Evolutionary conservation across 2,888 invertebrate genomes (phyloP).

Genomic region (Ophonus ardosiacus): DNA sequence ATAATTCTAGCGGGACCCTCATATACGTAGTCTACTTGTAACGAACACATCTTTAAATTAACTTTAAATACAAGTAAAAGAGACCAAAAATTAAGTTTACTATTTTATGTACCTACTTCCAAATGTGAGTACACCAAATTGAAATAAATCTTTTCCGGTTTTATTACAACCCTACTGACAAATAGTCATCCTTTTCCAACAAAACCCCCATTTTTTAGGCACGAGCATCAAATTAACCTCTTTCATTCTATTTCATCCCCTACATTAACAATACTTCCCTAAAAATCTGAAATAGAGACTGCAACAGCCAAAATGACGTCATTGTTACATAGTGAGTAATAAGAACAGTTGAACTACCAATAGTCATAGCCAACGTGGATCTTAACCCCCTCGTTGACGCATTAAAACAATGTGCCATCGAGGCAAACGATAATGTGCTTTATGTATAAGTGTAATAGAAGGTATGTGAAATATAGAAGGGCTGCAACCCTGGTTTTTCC

Average conservation of each 20-base stretch:
- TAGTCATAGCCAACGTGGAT: slow-evolving; percentile 30
- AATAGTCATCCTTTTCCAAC: not conserved
- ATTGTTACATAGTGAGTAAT: slow-evolving; percentile 17
- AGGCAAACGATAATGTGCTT: not conserved
- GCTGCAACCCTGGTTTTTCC: slow-evolving; percentile 40
- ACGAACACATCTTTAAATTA: no score
- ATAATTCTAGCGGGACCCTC: no score
- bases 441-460: not conserved
- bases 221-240: slow-evolving; percentile 43
- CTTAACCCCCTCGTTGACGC: slow-evolving; percentile 43
- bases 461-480: not conserved
- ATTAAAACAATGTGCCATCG: slow-evolving; percentile 28
- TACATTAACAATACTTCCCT: not conserved
- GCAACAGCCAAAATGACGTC: slow-evolving; percentile 27
- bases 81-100: no score
- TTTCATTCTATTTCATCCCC: not conserved
- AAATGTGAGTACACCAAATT: slow-evolving; percentile 5
- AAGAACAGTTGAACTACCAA: slow-evolving; percentile 39
- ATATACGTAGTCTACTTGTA: no score
- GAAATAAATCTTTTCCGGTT: slow-evolving; percentile 31
- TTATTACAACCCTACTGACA: slow-evolving; percentile 20
- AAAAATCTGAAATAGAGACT: slow-evolving; percentile 36
- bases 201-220: slow-evolving; percentile 15
- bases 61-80: no score
- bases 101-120: not conserved